Evolutionary conservation across 2,113 vertebrate genomes (phyloP), one percentile per base, ranked within the genome.

Genomic region (Drymodes brunneopygia): DNA sequence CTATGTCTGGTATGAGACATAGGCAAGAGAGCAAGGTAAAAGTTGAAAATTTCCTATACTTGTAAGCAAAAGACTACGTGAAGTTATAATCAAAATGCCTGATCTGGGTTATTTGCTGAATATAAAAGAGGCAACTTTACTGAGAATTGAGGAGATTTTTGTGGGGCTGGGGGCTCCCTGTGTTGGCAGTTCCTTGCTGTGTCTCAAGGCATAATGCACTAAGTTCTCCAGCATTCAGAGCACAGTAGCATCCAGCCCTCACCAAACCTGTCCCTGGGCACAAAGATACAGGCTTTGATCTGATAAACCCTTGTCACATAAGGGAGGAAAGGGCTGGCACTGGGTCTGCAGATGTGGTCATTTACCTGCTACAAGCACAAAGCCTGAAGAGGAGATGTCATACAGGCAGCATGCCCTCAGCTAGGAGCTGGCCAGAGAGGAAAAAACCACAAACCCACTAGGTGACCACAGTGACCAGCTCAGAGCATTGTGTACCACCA

Each of bases 311-410:
- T 65, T 69, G 44, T 33, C 57, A 6, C 4, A 33, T 31, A 27
- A 65, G 10, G 67, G 31, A 90, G 79, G 40, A 81, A 20, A 84
- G 40, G 22, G 20, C n/a, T 70, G 11, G 16, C 29, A 3, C 24
- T 19, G 51, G 61, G 29, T 11, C 44, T 0, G 0, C 44, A 44
- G 7, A 11, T 3, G 11, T 12, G 36, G 10, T n/a, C 3, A 4
- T 44, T 48, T 47, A 67, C n/a, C 48, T 12, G 1, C 65, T 21
- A 9, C 58, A 75, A 58, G 73, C 33, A 57, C 12, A 42, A 54
- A 47, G 62, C 31, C n/a, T 83, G 58, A 61, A 75, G 40, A 60
- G 14, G 11, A 60, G 73, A 12, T 22, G 53, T 36, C 12, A 13
- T 2, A 22, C 38, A 13, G 1, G 2, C 18, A 42, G n/a, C 29